Evolutionary conservation across 2,888 invertebrate species (phyloP).

Genomic region (Microctonus aethiopoides): DNA sequence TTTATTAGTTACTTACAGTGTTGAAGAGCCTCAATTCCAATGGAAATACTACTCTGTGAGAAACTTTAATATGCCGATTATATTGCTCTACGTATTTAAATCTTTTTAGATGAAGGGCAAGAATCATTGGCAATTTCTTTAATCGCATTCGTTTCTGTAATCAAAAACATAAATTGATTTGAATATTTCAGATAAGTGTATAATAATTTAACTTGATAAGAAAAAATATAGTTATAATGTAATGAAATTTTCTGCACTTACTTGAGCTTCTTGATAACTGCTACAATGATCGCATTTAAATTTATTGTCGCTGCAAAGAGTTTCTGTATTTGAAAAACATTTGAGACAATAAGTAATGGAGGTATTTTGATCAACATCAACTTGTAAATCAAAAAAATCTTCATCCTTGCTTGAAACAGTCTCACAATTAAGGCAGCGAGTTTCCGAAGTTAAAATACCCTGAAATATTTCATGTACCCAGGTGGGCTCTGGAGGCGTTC

Average conservation of each 20-base stretch:
- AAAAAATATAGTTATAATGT: constrained; percentile 3
- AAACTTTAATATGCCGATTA: constrained; percentile 98
- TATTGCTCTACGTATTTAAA: constrained; percentile 99
- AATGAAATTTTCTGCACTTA: constrained; percentile 44
- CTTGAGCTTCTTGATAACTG: constrained; percentile 98
- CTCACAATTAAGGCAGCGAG: constrained; percentile 98
- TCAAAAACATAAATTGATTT: background rate
- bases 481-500: constrained; percentile 84
- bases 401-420: constrained; percentile 99
- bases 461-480: constrained; percentile 99
- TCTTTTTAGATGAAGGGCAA: constrained; percentile 96
- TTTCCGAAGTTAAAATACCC: constrained; percentile 99
- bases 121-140: constrained; percentile 96
- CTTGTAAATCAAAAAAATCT: constrained; percentile 98
- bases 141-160: constrained; percentile 92
- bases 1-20: constrained; percentile 77
- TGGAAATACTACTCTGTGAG: constrained; percentile 98
- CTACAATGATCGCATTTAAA: constrained; percentile 99
- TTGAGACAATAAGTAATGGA: constrained; percentile 98
- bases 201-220: too few relatives aligned
- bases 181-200: constrained; percentile 15
- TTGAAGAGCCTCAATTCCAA: constrained; percentile 97
- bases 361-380: constrained; percentile 99
- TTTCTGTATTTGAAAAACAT: constrained; percentile 98
- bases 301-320: constrained; percentile 98